Percentiles rank a stretch among this genome's conserved stretches.
Conservation (phyloP, 2,113 vertebrate species). For the Oxyura jamaicensis region DNA sequence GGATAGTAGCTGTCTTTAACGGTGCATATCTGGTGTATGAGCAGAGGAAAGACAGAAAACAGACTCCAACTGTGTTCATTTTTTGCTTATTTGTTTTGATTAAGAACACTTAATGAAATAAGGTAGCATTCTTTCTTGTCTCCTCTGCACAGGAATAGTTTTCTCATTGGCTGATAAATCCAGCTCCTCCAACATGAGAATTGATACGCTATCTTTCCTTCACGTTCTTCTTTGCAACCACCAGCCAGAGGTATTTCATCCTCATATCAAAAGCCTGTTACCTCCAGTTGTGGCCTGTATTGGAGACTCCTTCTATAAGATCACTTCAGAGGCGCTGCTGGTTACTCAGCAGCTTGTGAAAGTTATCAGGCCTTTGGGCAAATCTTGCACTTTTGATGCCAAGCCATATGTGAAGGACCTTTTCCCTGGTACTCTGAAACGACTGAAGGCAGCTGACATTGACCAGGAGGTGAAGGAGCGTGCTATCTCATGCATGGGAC, state of each 20-base stretch:
- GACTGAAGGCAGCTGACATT: constrained; percentile 90
- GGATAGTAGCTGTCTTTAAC: background rate
- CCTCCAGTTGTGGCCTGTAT: constrained; percentile 85
- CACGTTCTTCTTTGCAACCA: constrained; percentile 87
- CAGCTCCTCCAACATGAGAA: constrained; percentile 91
- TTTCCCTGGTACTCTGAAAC: constrained; percentile 82
- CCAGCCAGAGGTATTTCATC: constrained; percentile 85
- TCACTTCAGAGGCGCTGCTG: constrained; percentile 89
- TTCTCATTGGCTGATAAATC: constrained; percentile 90
- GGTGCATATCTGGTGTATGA: background rate
- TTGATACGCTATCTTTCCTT: constrained; percentile 89
- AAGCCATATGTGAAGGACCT: constrained; percentile 84
- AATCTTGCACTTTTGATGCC: constrained; percentile 75
- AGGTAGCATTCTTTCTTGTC: background rate
- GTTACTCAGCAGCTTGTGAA: constrained; percentile 88
- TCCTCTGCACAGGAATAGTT: constrained; percentile 79
- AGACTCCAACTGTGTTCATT: background rate
- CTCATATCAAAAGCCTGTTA: constrained; percentile 84
- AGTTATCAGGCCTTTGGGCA: constrained; percentile 84
- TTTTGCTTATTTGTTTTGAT: background rate
- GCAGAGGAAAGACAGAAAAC: background rate
- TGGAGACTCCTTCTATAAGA: constrained; percentile 91
- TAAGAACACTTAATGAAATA: background rate
- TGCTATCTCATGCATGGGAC: constrained; percentile 92
- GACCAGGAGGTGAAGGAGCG: constrained; percentile 96